These are phyloP conservation scores for Tupiocoris notatus DNA, from an alignment of 2,888 invertebrate species.

Conservation along the genomic window DNA sequence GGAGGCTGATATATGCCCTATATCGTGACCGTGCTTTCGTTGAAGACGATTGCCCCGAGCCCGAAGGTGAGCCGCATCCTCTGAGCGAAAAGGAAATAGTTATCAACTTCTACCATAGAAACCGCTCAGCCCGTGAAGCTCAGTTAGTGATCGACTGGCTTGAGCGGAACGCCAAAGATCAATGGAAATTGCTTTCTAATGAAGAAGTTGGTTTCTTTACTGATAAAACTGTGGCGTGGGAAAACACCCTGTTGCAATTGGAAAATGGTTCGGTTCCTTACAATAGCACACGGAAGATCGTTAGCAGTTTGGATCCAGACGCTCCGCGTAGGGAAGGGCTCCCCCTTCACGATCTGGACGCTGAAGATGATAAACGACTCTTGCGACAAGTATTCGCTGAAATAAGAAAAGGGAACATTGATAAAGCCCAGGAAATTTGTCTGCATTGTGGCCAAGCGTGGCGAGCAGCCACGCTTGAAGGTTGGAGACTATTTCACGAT, in stretches of 20 bases:
- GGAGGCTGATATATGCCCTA: conserved; percentile 78
- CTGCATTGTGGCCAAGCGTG: conserved; percentile 85
- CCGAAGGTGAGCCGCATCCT: conserved; percentile 23
- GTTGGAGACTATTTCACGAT: conserved; percentile 86
- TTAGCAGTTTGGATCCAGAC: conserved; percentile 82
- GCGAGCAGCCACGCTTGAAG: conserved; percentile 86
- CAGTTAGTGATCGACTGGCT: conserved; percentile 92
- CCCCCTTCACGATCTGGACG: conserved; percentile 80
- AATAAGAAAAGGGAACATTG: conserved; percentile 81
- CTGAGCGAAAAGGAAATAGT: conserved; percentile 60
- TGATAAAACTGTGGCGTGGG: conserved; percentile 83
- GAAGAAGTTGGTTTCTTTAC: conserved; percentile 69
- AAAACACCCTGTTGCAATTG: conserved; percentile 82
- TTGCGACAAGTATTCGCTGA: conserved; percentile 59
- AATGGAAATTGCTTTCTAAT: conserved; percentile 53
- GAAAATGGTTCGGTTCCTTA: conserved; percentile 53
- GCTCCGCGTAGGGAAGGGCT: conserved; percentile 76
- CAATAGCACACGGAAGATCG: conserved; percentile 56
- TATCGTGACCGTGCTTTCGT: conserved; percentile 68
- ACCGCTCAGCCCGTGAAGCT: conserved; percentile 59
- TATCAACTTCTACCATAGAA: conserved; percentile 60
- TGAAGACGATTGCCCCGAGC: conserved; percentile 38
- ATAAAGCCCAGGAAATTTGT: conserved; percentile 80
- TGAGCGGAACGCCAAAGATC: conserved; percentile 73
- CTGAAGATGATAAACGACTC: conserved; percentile 52